Evolutionary conservation across 1,140 invertebrate genomes (phyloP).

Genomic region (Drosophila grimshawi): DNA sequence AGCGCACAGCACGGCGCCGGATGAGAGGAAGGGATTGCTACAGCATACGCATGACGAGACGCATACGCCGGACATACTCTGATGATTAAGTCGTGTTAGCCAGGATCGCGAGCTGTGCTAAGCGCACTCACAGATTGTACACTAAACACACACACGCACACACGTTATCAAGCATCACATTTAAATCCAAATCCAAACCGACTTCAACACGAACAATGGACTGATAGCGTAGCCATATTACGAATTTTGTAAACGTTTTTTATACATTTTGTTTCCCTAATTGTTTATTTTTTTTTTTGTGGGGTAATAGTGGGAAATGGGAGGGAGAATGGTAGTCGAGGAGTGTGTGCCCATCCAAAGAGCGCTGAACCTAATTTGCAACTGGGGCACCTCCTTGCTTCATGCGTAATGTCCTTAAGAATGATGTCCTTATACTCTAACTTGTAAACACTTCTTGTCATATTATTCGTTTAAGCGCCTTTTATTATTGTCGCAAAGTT

Average conservation of each 20-base stretch:
- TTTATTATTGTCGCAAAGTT: conserved; percentile 42
- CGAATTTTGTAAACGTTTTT: conserved; percentile 65
- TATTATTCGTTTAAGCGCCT: conserved; percentile 51
- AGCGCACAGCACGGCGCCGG: conserved; percentile 72
- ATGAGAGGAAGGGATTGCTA: conserved; percentile 78
- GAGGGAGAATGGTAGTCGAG: neutral
- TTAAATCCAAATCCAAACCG: conserved; percentile 56
- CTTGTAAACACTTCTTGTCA: conserved; percentile 48
- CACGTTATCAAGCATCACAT: conserved; percentile 5
- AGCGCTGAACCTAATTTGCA: conserved; percentile 43
- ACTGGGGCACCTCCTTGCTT: conserved; percentile 53
- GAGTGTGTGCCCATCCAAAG: conserved; percentile 56
- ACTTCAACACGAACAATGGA: conserved; percentile 80
- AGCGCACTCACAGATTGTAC: conserved; percentile 35
- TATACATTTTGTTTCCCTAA: conserved; percentile 56
- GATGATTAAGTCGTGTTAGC: conserved; percentile 74
- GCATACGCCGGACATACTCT: conserved; percentile 82
- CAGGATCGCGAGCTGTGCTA: conserved; percentile 69
- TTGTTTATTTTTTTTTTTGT: conserved; percentile 29
- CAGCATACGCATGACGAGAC: conserved; percentile 83
- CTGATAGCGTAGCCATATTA: conserved; percentile 82
- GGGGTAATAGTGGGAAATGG: neutral
- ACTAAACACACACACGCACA: conserved; percentile 23
- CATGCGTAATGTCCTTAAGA: conserved; percentile 54
- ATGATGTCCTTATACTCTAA: conserved; percentile 61